Conservation (phyloP, 2,113 vertebrate species). For the Microcebus tavaratra region DNA sequence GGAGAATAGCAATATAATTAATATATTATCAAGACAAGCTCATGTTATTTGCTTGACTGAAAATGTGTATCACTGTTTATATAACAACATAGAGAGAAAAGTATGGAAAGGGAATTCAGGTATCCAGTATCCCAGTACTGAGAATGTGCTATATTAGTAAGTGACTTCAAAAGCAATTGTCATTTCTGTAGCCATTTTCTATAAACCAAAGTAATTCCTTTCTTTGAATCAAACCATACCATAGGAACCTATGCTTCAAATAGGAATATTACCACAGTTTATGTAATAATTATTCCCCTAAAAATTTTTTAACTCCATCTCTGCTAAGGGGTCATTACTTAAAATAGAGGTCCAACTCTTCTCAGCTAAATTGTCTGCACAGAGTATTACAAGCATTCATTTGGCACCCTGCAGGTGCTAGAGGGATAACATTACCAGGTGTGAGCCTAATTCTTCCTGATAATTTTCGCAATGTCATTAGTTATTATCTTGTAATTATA, state of each 20-base stretch:
- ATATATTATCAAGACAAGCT: not conserved
- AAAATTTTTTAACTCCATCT: not conserved
- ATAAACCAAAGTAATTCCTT: not conserved
- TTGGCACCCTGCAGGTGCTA: not conserved
- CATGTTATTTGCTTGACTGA: not conserved
- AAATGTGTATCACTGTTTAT: not conserved
- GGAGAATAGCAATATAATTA: not conserved
- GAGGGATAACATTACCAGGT: not conserved
- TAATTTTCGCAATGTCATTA: not conserved
- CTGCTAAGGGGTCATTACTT: not conserved
- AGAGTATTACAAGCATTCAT: not conserved
- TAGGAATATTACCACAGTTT: not conserved
- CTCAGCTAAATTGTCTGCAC: not conserved
- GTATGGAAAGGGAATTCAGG: not conserved
- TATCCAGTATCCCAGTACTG: not conserved
- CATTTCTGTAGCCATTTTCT: not conserved
- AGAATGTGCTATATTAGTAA: not conserved
- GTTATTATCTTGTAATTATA: not conserved
- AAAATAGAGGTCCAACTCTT: not conserved
- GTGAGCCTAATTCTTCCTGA: not conserved
- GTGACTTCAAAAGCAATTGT: not conserved
- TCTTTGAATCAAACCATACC: not conserved
- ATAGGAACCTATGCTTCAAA: not conserved
- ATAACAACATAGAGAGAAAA: not conserved
- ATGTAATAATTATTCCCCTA: not conserved